Evolutionary conservation across 2,113 vertebrate species (phyloP).

Genomic region (Myodes glareolus): DNA sequence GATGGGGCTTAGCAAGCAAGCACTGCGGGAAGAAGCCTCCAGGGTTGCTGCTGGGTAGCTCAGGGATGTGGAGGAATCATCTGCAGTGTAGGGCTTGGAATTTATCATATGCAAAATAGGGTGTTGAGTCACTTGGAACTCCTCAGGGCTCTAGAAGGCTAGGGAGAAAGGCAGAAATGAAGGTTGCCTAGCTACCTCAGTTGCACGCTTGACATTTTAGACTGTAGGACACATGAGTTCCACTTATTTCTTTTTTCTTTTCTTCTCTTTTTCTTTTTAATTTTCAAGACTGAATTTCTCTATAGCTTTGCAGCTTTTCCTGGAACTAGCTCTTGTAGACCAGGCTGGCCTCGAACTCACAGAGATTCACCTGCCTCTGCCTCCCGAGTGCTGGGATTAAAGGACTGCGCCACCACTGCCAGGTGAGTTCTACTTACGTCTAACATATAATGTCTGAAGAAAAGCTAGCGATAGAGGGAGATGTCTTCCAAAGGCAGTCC

Average conservation of each 20-base stretch:
- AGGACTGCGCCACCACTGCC: too few species aligned
- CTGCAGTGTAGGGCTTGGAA: background rate
- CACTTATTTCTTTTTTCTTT: background rate
- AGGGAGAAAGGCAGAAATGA: background rate
- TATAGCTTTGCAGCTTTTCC: too few species aligned
- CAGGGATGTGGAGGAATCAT: background rate
- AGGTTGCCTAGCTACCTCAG: background rate
- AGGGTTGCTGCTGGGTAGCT: background rate
- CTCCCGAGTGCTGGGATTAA: too few species aligned
- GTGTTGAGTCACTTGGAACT: background rate
- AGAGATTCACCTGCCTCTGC: too few species aligned
- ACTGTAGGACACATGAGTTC: background rate
- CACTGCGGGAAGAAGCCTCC: background rate
- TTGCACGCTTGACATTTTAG: background rate
- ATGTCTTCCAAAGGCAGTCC: background rate
- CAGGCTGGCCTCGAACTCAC: too few species aligned
- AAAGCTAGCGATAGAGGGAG: background rate
- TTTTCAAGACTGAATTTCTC: too few species aligned
- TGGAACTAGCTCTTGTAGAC: too few species aligned
- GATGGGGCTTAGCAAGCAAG: background rate
- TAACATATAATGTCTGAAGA: background rate
- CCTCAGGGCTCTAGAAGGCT: background rate
- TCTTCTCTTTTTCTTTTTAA: too few species aligned
- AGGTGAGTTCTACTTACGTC: background rate
- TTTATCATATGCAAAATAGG: background rate